A percentile compares a stretch with the other conserved stretches of the same genome.
Evolutionary conservation across 2,113 vertebrate genomes (phyloP).

Genomic region (Raphicerus campestris): DNA sequence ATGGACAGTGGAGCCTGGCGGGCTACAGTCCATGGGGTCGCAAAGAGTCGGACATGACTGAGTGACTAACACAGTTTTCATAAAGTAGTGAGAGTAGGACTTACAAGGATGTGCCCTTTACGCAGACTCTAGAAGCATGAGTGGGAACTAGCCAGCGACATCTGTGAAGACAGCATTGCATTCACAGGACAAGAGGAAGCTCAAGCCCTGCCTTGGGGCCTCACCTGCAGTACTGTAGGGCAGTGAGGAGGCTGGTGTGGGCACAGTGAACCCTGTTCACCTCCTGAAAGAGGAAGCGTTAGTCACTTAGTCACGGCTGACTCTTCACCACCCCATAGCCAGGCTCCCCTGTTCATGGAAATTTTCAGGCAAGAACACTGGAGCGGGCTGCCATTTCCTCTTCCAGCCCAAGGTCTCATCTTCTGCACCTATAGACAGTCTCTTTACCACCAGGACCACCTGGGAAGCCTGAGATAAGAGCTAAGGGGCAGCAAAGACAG

Average conservation of each 20-base stretch:
- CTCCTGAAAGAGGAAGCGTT: neutral
- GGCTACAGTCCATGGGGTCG: neutral
- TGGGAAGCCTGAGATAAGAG: neutral
- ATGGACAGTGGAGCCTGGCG: neutral
- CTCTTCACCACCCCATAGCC: neutral
- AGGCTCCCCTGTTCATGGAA: neutral
- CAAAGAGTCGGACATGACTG: neutral
- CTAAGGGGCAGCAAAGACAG: too few species aligned
- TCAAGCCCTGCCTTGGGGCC: neutral
- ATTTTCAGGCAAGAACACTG: neutral
- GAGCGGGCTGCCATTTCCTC: neutral
- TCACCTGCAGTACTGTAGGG: neutral
- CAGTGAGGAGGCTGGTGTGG: too few species aligned
- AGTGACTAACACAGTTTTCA: neutral
- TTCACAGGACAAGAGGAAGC: too few species aligned
- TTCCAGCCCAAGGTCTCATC: neutral
- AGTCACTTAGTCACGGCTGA: fast-evolving
- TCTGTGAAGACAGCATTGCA: neutral
- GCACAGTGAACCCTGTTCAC: neutral
- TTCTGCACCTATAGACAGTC: neutral
- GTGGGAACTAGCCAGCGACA: neutral
- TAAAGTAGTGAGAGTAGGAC: too few species aligned
- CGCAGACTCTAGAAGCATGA: neutral
- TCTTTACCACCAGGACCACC: neutral
- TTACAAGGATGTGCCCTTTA: neutral